These are phyloP conservation scores for Rhagonycha fulva DNA, from an alignment of 2,888 invertebrate species.

Conservation along the genomic window DNA sequence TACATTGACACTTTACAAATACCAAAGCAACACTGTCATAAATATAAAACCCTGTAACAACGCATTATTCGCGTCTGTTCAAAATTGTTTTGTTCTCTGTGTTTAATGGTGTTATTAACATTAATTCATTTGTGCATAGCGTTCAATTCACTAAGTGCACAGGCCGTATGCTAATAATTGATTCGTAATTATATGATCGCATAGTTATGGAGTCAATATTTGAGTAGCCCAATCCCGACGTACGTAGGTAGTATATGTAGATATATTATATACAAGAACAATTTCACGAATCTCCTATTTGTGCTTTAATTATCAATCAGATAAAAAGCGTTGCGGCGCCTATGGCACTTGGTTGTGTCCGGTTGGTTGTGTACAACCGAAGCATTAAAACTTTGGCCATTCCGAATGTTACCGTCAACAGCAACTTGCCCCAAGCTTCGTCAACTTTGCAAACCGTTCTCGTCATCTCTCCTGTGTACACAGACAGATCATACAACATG, in stretches of 20 bases:
- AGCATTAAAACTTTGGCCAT: conserved; percentile 27
- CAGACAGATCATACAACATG: conserved; percentile 49
- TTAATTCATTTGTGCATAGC: conserved; percentile 36
- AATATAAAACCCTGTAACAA: conserved; percentile 29
- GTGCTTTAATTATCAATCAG: conserved; percentile 40
- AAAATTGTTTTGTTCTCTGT: conserved; percentile 28
- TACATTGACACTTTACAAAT: conserved; percentile 56
- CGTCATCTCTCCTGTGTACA: conserved; percentile 44
- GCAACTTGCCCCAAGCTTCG: conserved; percentile 44
- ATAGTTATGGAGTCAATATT: conserved; percentile 35
- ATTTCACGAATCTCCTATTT: conserved; percentile 11
- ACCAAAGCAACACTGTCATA: conserved; percentile 40
- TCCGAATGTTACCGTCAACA: conserved; percentile 34
- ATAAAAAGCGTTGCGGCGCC: conserved; percentile 43
- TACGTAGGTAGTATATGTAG: not conserved
- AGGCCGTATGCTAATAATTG: conserved; percentile 38
- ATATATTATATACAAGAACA: conserved; percentile 5
- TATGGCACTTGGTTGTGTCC: conserved; percentile 40
- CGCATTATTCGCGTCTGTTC: conserved; percentile 19
- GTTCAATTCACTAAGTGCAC: conserved; percentile 41
- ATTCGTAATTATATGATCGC: conserved; percentile 40
- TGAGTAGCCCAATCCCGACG: conserved; percentile 13
- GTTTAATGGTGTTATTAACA: conserved; percentile 40
- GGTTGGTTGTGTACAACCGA: conserved; percentile 24
- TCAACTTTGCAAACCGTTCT: conserved; percentile 46